phyloP scores from a whole-genome alignment of 2,888 invertebrate species.

The Marasmarcha lunaedactyla region DNA sequence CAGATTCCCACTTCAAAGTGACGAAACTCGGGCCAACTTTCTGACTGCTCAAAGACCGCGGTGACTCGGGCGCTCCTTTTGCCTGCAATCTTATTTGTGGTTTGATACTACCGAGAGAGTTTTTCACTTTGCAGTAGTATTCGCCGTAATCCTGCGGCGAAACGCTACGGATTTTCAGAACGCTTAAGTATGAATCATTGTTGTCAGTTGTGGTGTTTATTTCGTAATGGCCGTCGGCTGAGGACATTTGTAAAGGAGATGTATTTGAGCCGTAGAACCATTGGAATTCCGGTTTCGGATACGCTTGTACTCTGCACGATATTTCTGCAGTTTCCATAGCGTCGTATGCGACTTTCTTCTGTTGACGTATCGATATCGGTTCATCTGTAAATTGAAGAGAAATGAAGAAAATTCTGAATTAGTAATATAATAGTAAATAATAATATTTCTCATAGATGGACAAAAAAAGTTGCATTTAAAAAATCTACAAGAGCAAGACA shows the following conservation, averaged over 20 bases:
- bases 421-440: too few relatives aligned
- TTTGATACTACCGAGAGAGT: slow-evolving; percentile 81
- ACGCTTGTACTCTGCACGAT: slow-evolving; percentile 89
- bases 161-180: slow-evolving; percentile 78
- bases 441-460: too few relatives aligned
- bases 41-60: slow-evolving; percentile 77
- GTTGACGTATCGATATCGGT: slow-evolving; percentile 87
- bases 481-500: neutral
- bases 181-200: slow-evolving; percentile 87
- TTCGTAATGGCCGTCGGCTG: slow-evolving; percentile 84
- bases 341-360: slow-evolving; percentile 91
- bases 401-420: too few relatives aligned
- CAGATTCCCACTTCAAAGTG: slow-evolving; percentile 86
- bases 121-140: slow-evolving; percentile 89
- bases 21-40: slow-evolving; percentile 85
- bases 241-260: slow-evolving; percentile 80
- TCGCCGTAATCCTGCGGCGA: slow-evolving; percentile 90
- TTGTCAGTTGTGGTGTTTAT: slow-evolving; percentile 84
- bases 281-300: slow-evolving; percentile 92
- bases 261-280: slow-evolving; percentile 87
- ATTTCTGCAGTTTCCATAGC: slow-evolving; percentile 87
- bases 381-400: slow-evolving; percentile 75
- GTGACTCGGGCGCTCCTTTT: slow-evolving; percentile 89
- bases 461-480: slow-evolving; percentile 5
- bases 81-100: slow-evolving; percentile 85